phyloP scores from a whole-genome alignment of 2,797 vertebrate species.

The Galagoides demidoff region DNA sequence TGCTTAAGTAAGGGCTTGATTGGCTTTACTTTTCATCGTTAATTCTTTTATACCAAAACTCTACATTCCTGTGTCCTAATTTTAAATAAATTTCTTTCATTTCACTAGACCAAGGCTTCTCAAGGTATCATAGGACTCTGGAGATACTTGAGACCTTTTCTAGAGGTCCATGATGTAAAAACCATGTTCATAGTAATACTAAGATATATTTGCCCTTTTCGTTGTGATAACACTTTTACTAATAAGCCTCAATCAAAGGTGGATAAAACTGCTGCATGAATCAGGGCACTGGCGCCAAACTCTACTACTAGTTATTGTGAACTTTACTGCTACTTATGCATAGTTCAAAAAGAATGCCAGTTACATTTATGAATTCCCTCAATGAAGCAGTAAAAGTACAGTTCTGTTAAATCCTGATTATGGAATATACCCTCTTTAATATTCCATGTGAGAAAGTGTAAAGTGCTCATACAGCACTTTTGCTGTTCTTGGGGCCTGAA shows the following conservation, averaged over 20 bases:
- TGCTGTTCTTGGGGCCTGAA: neutral
- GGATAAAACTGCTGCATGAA: neutral
- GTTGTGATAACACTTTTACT: neutral
- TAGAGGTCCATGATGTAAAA: neutral
- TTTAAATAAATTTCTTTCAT: neutral
- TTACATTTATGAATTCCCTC: neutral
- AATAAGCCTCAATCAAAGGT: neutral
- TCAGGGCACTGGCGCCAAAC: neutral
- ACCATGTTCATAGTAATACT: neutral
- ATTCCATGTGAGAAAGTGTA: neutral
- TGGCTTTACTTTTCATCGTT: conserved; percentile 20
- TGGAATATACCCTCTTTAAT: neutral
- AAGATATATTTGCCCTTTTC: neutral
- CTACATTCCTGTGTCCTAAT: neutral
- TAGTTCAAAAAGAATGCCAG: neutral
- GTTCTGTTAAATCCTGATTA: neutral
- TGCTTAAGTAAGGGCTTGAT: neutral
- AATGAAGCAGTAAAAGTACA: neutral
- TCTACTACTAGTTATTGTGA: neutral
- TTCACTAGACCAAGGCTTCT: neutral
- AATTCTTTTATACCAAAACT: neutral
- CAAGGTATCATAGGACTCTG: neutral
- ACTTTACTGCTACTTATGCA: neutral
- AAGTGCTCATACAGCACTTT: neutral
- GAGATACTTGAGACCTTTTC: neutral